phyloP scores from a whole-genome alignment of 2,113 vertebrate species.

The Sylvilagus bachmani region DNA sequence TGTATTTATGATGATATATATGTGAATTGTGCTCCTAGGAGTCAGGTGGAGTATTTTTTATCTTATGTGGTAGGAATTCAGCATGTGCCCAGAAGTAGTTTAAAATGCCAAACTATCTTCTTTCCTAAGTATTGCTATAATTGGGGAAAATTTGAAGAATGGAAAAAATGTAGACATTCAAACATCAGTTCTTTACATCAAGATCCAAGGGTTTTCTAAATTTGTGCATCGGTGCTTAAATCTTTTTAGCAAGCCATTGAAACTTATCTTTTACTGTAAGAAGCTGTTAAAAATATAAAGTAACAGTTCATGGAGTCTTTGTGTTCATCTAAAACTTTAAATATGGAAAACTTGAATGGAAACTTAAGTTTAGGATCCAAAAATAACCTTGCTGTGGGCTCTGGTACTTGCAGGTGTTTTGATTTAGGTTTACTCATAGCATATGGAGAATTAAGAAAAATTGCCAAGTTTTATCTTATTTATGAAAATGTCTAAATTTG shows the following conservation, averaged over 20 bases:
- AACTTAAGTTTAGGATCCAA: constrained; percentile 83
- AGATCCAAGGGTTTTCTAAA: constrained; percentile 58
- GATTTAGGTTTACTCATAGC: constrained; percentile 78
- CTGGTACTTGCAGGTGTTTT: constrained; percentile 82
- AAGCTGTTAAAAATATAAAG: constrained; percentile 68
- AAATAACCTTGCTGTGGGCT: constrained; percentile 79
- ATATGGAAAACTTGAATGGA: constrained; percentile 84
- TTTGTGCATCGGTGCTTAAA: constrained; percentile 54
- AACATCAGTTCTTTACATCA: constrained; percentile 70
- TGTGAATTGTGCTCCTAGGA: constrained; percentile 9
- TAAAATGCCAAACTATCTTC: background rate
- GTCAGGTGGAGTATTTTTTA: background rate
- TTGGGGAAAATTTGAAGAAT: constrained; percentile 75
- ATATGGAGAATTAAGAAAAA: constrained; percentile 70
- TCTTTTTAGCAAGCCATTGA: constrained; percentile 76
- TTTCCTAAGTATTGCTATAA: constrained; percentile 63
- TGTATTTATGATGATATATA: constrained; percentile 23
- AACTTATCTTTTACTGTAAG: constrained; percentile 76
- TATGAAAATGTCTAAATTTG: constrained; percentile 65
- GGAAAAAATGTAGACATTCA: constrained; percentile 71
- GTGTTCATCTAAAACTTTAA: constrained; percentile 78
- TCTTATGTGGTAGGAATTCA: constrained; percentile 54
- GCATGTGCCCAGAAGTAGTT: constrained; percentile 39
- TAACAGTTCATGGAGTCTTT: constrained; percentile 69
- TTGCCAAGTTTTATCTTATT: constrained; percentile 76